These are phyloP conservation scores for Gambusia holbrooki DNA, from an alignment of 2,113 vertebrate species.

Conservation along the genomic window DNA sequence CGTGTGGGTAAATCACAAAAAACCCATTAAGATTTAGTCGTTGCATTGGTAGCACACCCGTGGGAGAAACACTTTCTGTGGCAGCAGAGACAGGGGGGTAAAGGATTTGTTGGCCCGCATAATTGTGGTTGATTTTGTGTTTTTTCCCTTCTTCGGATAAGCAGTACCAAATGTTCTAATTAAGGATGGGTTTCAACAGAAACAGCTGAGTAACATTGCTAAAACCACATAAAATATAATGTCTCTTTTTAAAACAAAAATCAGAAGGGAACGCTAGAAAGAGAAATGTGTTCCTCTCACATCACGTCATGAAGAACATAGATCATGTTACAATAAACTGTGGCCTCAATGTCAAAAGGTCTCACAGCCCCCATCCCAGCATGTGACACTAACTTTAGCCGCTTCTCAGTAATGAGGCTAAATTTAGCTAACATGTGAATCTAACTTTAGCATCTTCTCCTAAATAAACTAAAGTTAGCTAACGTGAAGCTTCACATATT, in stretches of 20 bases:
- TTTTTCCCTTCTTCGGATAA: not conserved
- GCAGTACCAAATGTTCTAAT: conserved; percentile 15
- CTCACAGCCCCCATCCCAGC: not conserved
- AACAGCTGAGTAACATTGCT: conserved; percentile 7
- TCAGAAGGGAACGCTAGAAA: conserved; percentile 19
- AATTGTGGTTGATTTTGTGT: no score
- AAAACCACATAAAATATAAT: conserved; percentile 38
- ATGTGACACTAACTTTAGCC: no score
- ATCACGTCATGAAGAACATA: conserved; percentile 13
- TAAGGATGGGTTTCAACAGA: not conserved
- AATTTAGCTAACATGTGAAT: no score
- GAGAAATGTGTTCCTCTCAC: conserved; percentile 21
- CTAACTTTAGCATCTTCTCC: no score
- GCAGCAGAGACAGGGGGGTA: conserved; percentile 2
- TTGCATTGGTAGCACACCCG: conserved; percentile 11
- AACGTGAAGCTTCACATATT: no score
- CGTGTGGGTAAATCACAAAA: not conserved
- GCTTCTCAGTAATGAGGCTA: no score
- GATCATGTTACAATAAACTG: conserved; percentile 26
- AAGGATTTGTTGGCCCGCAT: not conserved
- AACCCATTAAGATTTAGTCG: conserved; percentile 1
- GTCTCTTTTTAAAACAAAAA: conserved; percentile 35
- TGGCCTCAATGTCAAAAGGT: not conserved
- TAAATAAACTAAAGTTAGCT: no score
- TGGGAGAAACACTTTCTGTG: conserved; percentile 21